These are phyloP conservation scores for Alfaro cultratus DNA, from an alignment of 2,797 vertebrate species.

Conservation along the genomic window DNA sequence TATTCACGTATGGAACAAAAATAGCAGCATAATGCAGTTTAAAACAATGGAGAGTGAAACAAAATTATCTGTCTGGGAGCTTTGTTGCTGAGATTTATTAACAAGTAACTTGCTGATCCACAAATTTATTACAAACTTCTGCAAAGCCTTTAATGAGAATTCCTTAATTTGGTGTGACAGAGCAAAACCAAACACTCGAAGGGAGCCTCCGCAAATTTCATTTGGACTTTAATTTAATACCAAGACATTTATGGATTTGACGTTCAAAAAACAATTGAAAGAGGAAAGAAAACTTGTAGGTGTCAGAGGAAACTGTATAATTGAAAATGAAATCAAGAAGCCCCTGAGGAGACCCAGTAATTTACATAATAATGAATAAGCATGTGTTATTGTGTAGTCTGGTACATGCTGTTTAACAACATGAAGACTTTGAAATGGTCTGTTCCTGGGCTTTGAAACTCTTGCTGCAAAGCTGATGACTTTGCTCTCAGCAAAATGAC, in stretches of 20 bases:
- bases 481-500: constrained; percentile 65
- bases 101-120: constrained; percentile 13
- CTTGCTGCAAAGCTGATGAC: constrained; percentile 63
- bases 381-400: constrained; percentile 60
- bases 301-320: constrained; percentile 53
- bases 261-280: constrained; percentile 41
- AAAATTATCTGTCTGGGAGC: not conserved
- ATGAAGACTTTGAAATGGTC: constrained; percentile 60
- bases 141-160: constrained; percentile 45
- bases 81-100: not conserved
- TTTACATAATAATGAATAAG: constrained; percentile 78
- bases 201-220: constrained; percentile 47
- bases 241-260: constrained; percentile 46
- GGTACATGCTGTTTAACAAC: constrained; percentile 64
- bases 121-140: constrained; percentile 16
- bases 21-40: not conserved
- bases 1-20: not conserved
- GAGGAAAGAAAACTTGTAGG: constrained; percentile 41
- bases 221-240: constrained; percentile 57
- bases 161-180: constrained; percentile 44
- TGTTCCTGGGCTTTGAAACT: constrained; percentile 61
- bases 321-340: constrained; percentile 64
- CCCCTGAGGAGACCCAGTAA: constrained; percentile 51
- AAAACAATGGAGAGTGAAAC: constrained; percentile 3
- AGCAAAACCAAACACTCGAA: constrained; percentile 42